Evolutionary conservation across 2,797 vertebrate genomes (phyloP), one percentile per base, ranked within the genome.

Genomic region (Tragopan temminckii): DNA sequence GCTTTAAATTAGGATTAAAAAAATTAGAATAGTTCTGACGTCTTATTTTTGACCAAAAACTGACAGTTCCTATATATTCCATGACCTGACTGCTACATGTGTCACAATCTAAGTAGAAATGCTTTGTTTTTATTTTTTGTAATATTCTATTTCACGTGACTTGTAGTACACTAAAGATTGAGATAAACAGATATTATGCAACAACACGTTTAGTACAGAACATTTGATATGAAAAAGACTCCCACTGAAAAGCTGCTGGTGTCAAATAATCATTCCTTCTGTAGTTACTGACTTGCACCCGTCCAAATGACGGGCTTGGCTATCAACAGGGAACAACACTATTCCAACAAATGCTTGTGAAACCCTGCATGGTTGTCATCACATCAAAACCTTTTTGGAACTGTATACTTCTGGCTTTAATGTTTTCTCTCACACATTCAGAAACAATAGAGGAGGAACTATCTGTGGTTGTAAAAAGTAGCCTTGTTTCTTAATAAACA

Each of bases 231-330:
- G 17, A 85, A 81, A 90, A 66, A 84, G 69, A 93, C 66, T 93
- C 76, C 81, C 63, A 92, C 84, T 95, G 64, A 94, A 94, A 95
- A 96, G 50, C 82, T 93, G 58, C 70, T 67, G 20, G 45, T 94
- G 69, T 96, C 86, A 96, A 93, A 96, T 84, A 94, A 91, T 76
- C 63, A 40, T 80, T 96, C 85, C 72, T 89, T 96, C 36, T 88
- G 29, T n/a, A 77, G 52, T 80, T 84, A 52, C 82, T 92, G 77
- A 48, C n/a, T 94, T 92, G 77, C 58, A 70, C 64, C 29, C 9
- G 0, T 72, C 71, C 95, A 81, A 90, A 75, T 42, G 75, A 95
- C 55, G 18, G 52, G 52, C 52, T 67, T 72, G 61, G 24, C 42
- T 81, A 71, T 61, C 33, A 43, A 46, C 40, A 91, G 48, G 53